phyloP scores from a whole-genome alignment of 2,888 invertebrate species.

The Macrosiphum euphorbiae region DNA sequence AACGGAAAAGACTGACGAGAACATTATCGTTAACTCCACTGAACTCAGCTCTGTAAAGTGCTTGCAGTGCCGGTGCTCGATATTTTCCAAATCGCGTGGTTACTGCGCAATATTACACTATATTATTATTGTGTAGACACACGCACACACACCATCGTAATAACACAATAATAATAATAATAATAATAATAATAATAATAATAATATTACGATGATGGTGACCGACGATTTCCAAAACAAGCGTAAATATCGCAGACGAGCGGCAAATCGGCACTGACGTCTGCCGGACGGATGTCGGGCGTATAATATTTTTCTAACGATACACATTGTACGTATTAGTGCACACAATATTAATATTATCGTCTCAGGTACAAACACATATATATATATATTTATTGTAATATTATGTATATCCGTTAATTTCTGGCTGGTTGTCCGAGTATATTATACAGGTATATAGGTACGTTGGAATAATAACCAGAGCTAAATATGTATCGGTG shows the following conservation, averaged over 20 bases:
- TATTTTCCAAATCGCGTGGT: neutral
- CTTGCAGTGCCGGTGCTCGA: neutral
- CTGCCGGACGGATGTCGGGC: neutral
- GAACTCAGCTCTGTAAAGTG: neutral
- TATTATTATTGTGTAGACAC: neutral
- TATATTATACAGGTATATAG: neutral
- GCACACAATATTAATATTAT: neutral
- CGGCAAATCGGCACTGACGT: constrained; percentile 19
- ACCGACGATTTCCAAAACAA: constrained; percentile 18
- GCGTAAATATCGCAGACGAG: neutral
- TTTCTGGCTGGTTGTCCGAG: neutral
- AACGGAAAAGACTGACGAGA: neutral
- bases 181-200: neutral
- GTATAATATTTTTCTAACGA: constrained; percentile 31
- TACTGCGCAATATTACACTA: neutral
- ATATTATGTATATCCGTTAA: neutral
- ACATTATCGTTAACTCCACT: neutral
- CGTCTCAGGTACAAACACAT: neutral
- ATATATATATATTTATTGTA: neutral
- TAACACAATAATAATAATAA: neutral
- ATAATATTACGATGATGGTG: neutral
- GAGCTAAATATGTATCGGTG: neutral
- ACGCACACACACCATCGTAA: neutral
- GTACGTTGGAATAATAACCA: neutral
- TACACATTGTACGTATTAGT: neutral